Evolutionary conservation across 2,797 vertebrate species (phyloP).

Genomic region (Oreonectes daqikongensis): DNA sequence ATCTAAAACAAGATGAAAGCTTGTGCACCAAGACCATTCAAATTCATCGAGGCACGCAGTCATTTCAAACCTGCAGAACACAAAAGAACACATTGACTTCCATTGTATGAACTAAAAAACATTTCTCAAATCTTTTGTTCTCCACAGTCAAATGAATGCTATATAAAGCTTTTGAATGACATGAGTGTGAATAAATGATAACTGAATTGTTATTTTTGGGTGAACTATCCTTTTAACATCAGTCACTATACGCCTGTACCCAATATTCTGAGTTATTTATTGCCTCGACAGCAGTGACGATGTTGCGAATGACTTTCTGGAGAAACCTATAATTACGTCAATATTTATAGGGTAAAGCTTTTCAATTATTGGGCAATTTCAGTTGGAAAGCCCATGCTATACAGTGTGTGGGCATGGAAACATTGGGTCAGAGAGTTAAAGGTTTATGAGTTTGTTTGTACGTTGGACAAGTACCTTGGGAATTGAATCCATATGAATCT

Average conservation of each 20-base stretch:
- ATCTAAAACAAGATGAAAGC: too few relatives aligned
- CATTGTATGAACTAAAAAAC: too few relatives aligned
- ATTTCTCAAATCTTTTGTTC: too few relatives aligned
- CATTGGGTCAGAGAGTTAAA: slow-evolving; percentile 9
- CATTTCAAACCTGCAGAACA: too few relatives aligned
- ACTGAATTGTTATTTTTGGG: background rate
- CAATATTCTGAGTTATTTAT: background rate
- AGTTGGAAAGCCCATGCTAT: background rate
- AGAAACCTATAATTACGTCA: background rate
- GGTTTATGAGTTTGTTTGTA: slow-evolving; percentile 1
- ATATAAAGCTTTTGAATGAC: too few relatives aligned
- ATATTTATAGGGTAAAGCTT: background rate
- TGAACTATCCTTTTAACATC: background rate
- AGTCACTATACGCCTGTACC: background rate
- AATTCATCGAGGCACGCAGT: too few relatives aligned
- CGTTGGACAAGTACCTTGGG: background rate
- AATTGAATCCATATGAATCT: background rate
- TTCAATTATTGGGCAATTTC: slow-evolving; percentile 5
- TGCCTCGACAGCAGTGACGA: background rate
- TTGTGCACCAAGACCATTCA: too few relatives aligned
- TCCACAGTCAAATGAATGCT: too few relatives aligned
- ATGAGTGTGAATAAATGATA: too few relatives aligned
- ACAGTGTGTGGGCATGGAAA: slow-evolving; percentile 20
- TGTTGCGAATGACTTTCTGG: slow-evolving; percentile 11
- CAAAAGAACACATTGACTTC: too few relatives aligned